Evolutionary conservation across 2,888 invertebrate genomes (phyloP).

Genomic region (Dilophus febrilis): DNA sequence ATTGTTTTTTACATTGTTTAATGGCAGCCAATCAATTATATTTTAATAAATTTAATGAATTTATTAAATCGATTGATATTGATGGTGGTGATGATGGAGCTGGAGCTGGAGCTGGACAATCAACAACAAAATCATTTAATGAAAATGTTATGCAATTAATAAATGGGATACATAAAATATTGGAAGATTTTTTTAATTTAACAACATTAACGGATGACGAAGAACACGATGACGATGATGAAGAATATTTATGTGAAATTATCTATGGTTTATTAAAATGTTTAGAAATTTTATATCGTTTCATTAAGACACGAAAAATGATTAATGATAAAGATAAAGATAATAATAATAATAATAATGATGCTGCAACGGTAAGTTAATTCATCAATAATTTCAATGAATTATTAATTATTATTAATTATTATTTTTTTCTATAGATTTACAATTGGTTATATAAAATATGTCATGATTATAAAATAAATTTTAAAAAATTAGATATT

Average conservation of each 20-base stretch:
- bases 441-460: slow-evolving; percentile 25
- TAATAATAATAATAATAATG: neutral
- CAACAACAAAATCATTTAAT: neutral
- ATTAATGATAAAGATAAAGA: neutral
- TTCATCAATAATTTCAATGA: no score
- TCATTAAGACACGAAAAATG: slow-evolving; percentile 13
- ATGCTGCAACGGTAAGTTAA: slow-evolving; percentile 14
- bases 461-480: slow-evolving; percentile 20
- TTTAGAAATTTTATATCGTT: slow-evolving; percentile 24
- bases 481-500: slow-evolving; percentile 18
- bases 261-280: slow-evolving; percentile 19
- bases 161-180: slow-evolving; percentile 16
- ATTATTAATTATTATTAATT: no score
- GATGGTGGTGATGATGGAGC: neutral
- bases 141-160: slow-evolving; percentile 13
- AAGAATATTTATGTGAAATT: slow-evolving; percentile 14
- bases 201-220: no score
- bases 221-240: slow-evolving; percentile 13
- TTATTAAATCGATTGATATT: slow-evolving; percentile 14
- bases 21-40: slow-evolving; percentile 21
- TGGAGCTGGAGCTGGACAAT: neutral
- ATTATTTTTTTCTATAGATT: slow-evolving; percentile 9
- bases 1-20: slow-evolving; percentile 34
- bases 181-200: slow-evolving; percentile 21
- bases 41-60: slow-evolving; percentile 21